These are phyloP conservation scores for Tortricodes alternella DNA, from an alignment of 2,888 invertebrate genomes.

Conservation along the genomic window DNA sequence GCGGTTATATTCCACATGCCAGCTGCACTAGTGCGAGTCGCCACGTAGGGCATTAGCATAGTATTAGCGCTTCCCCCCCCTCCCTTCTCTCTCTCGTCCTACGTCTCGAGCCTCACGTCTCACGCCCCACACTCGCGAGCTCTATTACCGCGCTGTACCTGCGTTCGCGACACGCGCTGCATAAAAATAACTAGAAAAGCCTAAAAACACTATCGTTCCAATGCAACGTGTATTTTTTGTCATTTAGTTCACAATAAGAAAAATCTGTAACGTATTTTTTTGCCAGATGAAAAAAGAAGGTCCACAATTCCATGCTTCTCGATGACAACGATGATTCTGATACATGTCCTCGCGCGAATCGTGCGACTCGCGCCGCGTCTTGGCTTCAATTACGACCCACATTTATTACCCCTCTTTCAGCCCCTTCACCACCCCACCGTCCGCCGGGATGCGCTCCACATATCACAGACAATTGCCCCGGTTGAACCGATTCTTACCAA, in stretches of 20 bases:
- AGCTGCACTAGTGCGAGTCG: neutral
- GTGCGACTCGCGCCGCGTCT: neutral
- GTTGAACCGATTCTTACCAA: slow-evolving; percentile 24
- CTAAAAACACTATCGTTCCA: neutral
- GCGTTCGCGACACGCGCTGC: slow-evolving; percentile 1
- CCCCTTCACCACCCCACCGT: neutral
- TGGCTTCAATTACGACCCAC: slow-evolving; percentile 17
- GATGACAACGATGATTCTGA: neutral
- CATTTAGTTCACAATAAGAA: too few species aligned
- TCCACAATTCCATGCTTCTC: too few species aligned
- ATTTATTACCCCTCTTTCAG: slow-evolving; percentile 12
- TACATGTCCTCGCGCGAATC: neutral
- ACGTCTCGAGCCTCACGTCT: neutral
- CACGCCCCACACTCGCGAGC: neutral
- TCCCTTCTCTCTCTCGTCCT: neutral
- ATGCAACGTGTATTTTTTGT: too few species aligned
- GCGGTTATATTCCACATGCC: neutral
- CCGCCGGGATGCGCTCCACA: slow-evolving; percentile 22
- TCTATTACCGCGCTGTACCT: slow-evolving; percentile 17
- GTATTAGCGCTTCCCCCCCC: slow-evolving; percentile 14
- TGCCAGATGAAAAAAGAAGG: too few species aligned
- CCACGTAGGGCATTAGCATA: slow-evolving; percentile 23
- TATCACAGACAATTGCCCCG: slow-evolving; percentile 22
- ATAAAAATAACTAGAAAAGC: neutral
- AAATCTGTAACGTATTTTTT: too few species aligned